Base-by-base conservation (phyloP, 2,888 invertebrate species). In the Sminthurides aquaticus region DNA sequence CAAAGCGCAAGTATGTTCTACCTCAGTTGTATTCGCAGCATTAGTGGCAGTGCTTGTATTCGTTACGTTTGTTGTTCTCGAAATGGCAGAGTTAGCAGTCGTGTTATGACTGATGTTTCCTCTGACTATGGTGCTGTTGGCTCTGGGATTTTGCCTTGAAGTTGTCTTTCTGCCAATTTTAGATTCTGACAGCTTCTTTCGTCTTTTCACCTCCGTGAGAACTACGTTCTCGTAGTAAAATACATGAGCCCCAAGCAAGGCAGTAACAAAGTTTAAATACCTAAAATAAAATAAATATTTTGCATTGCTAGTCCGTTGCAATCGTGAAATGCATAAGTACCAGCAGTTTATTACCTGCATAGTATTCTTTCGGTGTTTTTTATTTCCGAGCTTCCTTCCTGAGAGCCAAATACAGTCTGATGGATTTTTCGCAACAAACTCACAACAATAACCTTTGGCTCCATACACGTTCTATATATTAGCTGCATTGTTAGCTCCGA, bases 181-280 rank as follows among this genome's bases (percentile, higher is more conserved):
- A 54, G n/a, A 25, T 29, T 49, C 49, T 60, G 26, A 11, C 26
- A 25, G 3, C 26, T 55, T 64, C 24, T 71, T 72, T 26, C 74
- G 61, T 27, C 60, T 24, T 49, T 71, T 72, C 1, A 74, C 66
- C 27, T 70, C 70, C 0, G 65, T 59, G 1, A 69, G 11, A 2
- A 72, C 72, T 1, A 66, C 67, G 18, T 68, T 66, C 49, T 74
- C 74, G 55, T 69, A 70, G 55, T 64, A 72, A 22, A 64, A 69
- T 22, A 74, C 67, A 49, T 73, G 71, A 5, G 70, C 66, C 34
- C 71, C 71, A 1, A 73, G 56, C 18, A 72, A 34, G 0, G 69
- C 67, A 2, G 68, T 71, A 24, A 69, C 66, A 43, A 73, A 64
- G 20, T 63, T 58, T 56, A 71, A 60, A 62, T 72, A 72, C 2